Evolutionary conservation across 2,888 invertebrate species (phyloP).

Genomic region (Periphyllus acericola): DNA sequence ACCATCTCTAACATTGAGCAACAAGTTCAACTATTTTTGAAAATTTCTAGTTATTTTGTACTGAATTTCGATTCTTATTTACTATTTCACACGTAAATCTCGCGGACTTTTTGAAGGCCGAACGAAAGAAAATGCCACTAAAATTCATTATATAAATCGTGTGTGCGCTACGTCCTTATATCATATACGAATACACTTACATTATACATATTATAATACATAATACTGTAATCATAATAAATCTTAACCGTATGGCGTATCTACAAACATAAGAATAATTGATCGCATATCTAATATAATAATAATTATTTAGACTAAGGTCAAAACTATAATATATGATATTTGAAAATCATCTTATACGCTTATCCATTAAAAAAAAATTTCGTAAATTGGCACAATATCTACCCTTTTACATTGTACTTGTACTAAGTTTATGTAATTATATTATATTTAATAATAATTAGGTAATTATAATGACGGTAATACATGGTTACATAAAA

Average conservation of each 20-base stretch:
- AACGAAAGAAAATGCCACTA: slow-evolving; percentile 43
- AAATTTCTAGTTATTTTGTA: slow-evolving; percentile 58
- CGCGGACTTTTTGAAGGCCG: slow-evolving; percentile 2
- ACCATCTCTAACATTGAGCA: slow-evolving; percentile 55
- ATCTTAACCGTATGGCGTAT: slow-evolving; percentile 56
- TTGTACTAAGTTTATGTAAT: slow-evolving; percentile 50
- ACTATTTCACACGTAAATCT: slow-evolving; percentile 45
- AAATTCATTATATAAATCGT: slow-evolving; percentile 40
- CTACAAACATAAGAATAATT: slow-evolving; percentile 54
- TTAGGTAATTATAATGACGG: slow-evolving; percentile 28
- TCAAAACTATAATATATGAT: slow-evolving; percentile 50
- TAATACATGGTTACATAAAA: slow-evolving; percentile 37
- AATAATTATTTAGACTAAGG: slow-evolving; percentile 36
- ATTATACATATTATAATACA: slow-evolving; percentile 30
- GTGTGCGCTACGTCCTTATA: slow-evolving; percentile 32
- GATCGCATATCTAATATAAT: not conserved
- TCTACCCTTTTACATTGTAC: slow-evolving; percentile 60
- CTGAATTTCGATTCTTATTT: slow-evolving; percentile 58
- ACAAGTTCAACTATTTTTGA: slow-evolving; percentile 56
- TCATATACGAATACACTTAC: slow-evolving; percentile 51
- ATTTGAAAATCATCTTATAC: slow-evolving; percentile 30
- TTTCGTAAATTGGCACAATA: slow-evolving; percentile 58
- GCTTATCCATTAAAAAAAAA: slow-evolving; percentile 48
- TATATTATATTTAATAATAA: slow-evolving; percentile 10
- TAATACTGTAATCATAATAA: slow-evolving; percentile 58